phyloP scores from a whole-genome alignment of 2,113 vertebrate genomes.

The Barbus barbus region DNA sequence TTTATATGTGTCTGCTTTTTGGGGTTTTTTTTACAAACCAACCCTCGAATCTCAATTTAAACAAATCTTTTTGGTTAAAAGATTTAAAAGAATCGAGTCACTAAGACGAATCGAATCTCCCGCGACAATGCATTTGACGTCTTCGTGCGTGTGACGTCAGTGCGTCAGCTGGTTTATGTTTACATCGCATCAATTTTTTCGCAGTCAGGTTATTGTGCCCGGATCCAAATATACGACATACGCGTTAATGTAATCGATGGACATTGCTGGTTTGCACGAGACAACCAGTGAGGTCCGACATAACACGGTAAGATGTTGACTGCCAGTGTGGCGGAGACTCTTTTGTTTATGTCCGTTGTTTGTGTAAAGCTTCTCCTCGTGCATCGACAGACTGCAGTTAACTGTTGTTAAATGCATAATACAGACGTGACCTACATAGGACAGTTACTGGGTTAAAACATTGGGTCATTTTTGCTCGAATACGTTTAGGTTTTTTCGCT shows the following conservation, averaged over 20 bases:
- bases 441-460: background rate
- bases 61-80: background rate
- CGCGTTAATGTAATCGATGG: conserved; percentile 1
- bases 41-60: background rate
- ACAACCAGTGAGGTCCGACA: conserved; percentile 11
- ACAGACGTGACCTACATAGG: background rate
- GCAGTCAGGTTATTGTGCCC: conserved; percentile 41
- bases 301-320: conserved; percentile 45
- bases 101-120: background rate
- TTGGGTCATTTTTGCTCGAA: too few relatives aligned
- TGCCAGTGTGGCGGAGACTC: conserved; percentile 8
- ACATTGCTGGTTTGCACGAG: conserved; percentile 7
- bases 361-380: background rate
- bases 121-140: conserved; percentile 41
- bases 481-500: background rate
- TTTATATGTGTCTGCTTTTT: background rate
- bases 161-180: conserved; percentile 78
- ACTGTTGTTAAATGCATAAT: background rate
- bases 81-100: background rate
- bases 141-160: conserved; percentile 70
- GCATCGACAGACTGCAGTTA: background rate
- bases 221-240: background rate
- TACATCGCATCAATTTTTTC: conserved; percentile 68
- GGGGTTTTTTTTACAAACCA: background rate
- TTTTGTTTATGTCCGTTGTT: conserved; percentile 37